Evolutionary conservation across 2,113 vertebrate species (phyloP), one percentile per base, ranked within the genome.

Genomic region (Corydoras maculifer): DNA sequence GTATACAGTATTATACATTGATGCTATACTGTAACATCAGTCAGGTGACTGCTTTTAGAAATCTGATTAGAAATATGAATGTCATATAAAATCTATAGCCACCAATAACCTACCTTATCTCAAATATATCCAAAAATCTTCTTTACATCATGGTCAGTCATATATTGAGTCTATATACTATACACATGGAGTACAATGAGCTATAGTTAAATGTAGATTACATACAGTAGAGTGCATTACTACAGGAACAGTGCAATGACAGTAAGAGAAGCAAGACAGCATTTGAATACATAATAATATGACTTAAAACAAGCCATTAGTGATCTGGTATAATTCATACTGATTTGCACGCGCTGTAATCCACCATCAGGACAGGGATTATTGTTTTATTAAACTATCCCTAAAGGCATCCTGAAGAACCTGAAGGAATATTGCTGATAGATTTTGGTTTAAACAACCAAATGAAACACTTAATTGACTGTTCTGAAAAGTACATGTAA

Each of bases 231-330:
- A 70, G 54, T 60, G 54, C 72, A 71, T 75, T 13, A 71, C 29
- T 43, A 71, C 4, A 68, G 58, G 59, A 61, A 70, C n/a, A 78
- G 65, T 69, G 73, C 73, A 75, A 62, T 60, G 15, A 70, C 68
- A 64, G 32, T 55, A 25, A 69, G 59, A 60, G 55, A 32, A 75
- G n/a, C 51, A 62, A 68, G 13, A 29, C 9, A 31, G 30, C 62
- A 59, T 25, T 3, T 54, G n/a, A 3, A 72, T 59, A 29, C 55
- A 32, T 29, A 62, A 64, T 10, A 30, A 7, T 51, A 59, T 14
- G 12, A 29, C 15, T 43, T 5, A 43, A 2, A 43, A 43, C 35
- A 43, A 43, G 35, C 35, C 35, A 43, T 43, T 43, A 43, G 35
- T 8, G 35, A 43, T 4, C 35, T 43, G 35, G 4, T 43, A 8